Percentiles rank a stretch among this genome's conserved stretches.
Conservation (phyloP, 35 echinoderm and acorn worm genomes). For the Antedon bifida region DNA sequence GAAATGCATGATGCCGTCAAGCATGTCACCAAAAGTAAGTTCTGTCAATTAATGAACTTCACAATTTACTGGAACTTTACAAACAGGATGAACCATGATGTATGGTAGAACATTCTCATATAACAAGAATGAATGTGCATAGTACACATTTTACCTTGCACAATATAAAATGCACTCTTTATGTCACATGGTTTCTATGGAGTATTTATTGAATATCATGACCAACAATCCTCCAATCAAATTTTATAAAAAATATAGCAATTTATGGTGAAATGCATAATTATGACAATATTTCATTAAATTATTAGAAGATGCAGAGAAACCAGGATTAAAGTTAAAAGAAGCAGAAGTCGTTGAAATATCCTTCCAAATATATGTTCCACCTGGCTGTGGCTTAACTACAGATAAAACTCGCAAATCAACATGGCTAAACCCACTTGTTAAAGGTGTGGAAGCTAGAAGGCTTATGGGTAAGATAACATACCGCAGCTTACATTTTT, state of each 20-base stretch:
- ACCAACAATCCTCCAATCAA: too few relatives aligned
- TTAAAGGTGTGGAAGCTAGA: conserved; percentile 69
- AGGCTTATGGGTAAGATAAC: conserved; percentile 56
- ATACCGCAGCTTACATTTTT: too few relatives aligned
- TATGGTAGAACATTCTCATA: neutral
- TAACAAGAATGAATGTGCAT: neutral
- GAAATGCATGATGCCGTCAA: conserved; percentile 73
- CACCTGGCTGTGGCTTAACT: conserved; percentile 41
- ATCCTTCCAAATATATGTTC: conserved; percentile 87
- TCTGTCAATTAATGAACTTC: neutral
- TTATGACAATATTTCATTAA: neutral
- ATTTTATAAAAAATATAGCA: too few relatives aligned
- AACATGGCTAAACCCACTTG: conserved; percentile 88
- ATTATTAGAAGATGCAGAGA: conserved; percentile 52
- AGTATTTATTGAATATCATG: too few relatives aligned
- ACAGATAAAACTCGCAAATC: conserved; percentile 49
- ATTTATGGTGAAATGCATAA: neutral
- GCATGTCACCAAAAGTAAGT: conserved; percentile 75
- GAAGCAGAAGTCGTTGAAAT: conserved; percentile 64
- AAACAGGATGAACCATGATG: neutral
- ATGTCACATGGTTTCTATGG: too few relatives aligned
- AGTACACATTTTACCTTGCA: too few relatives aligned
- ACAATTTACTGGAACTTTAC: neutral
- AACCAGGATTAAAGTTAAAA: conserved; percentile 40
- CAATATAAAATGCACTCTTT: too few relatives aligned